phyloP scores from a whole-genome alignment of 2,113 vertebrate genomes.

The Psilopsiagon aymara region DNA sequence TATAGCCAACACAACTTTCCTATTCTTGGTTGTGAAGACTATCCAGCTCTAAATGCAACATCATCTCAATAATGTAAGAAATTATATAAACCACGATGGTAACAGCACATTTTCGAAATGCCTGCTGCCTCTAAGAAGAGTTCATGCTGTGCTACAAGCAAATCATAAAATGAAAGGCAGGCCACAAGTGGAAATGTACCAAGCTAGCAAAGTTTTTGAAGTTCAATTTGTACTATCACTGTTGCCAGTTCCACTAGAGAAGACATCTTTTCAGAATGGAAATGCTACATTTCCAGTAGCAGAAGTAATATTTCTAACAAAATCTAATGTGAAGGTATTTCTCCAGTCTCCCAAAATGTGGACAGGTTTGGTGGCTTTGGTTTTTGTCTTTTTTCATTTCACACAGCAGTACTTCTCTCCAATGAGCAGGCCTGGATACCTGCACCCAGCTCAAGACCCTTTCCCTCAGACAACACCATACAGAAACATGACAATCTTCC shows the following conservation, averaged over 20 bases:
- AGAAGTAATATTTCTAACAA: background rate
- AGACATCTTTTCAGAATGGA: background rate
- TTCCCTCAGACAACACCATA: background rate
- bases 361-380: background rate
- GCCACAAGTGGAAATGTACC: background rate
- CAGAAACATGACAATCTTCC: background rate
- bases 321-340: background rate
- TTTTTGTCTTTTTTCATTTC: background rate
- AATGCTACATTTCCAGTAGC: background rate
- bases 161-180: background rate
- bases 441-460: background rate
- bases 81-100: background rate
- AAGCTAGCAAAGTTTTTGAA: background rate
- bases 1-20: background rate
- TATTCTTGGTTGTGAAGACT: background rate
- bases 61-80: background rate
- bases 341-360: background rate
- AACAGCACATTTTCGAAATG: conserved; percentile 17
- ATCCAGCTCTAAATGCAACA: background rate
- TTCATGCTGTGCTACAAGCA: background rate
- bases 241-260: background rate
- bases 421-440: background rate
- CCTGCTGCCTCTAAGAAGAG: background rate
- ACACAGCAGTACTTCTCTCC: background rate
- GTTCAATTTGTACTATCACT: background rate